Evolutionary conservation across 1,140 invertebrate species (phyloP), one percentile per base, ranked within the genome.

Genomic region (Drosophila pruinosa): DNA sequence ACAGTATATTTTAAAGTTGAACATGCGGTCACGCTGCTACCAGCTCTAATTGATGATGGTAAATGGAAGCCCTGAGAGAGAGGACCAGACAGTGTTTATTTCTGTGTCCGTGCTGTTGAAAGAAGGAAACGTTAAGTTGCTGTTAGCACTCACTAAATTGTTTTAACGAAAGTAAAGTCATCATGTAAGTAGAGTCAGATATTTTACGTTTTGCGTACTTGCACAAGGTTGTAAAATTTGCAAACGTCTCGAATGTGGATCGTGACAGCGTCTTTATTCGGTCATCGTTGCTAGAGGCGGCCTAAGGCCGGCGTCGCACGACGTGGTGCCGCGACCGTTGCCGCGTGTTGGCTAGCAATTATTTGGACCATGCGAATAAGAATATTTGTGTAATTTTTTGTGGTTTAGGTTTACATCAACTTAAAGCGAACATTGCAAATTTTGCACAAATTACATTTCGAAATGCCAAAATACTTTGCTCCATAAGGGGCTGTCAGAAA

Each of bases 71-170:
- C n/a, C n/a, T n/a, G n/a, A n/a, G n/a, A n/a, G n/a, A 12, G 24
- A 24, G 21, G 39, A 43, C 8, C 34, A 41, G 24, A 67, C 19
- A 15, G 26, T 45, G n/a, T 14, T 53, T 58, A 63, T 63, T 69
- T 69, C 34, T 67, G 58, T 69, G 65, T 69, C 38, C 58, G 65
- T 69, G 48, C 48, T 69, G 48, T 69, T 63, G 48, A 69, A 53
- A 38, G 58, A 69, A 45, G 28, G 48, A 63, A 54, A 54, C 65
- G 28, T 47, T 52, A 24, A 54, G 28, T 38, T 41, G 19, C n/a
- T 7, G 47, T 69, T 58, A 47, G 36, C 48, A 15, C 36, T 36
- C 28, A 43, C 24, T 41, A 12, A 63, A 53, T 69, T 69, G 47
- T 53, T 45, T 15, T 7, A 69, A 53, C 17, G 43, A 21, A 54